Evolutionary conservation across 2,113 vertebrate genomes (phyloP).

Genomic region (Passer montanus): DNA sequence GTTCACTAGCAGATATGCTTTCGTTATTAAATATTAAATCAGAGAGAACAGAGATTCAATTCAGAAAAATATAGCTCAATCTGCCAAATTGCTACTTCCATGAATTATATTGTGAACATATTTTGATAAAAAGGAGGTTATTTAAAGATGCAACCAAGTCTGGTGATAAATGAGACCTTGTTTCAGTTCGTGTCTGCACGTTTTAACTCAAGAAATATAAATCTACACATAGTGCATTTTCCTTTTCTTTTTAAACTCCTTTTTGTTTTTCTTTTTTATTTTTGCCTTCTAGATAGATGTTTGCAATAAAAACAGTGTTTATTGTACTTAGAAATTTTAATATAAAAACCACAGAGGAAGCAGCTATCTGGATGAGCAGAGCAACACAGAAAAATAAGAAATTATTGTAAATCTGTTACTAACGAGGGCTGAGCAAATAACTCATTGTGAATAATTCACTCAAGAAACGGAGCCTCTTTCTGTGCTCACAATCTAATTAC

Average conservation of each 20-base stretch:
- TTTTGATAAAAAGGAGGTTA: conserved; percentile 45
- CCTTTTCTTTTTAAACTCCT: not conserved
- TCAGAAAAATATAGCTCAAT: not conserved
- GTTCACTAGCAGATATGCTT: conserved; percentile 31
- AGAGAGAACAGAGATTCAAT: conserved; percentile 10
- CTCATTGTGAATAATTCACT: not conserved
- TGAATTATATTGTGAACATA: conserved; percentile 57
- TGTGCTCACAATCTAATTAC: not conserved
- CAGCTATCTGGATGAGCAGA: not conserved
- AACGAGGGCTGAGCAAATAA: conserved; percentile 20
- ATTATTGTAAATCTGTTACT: not conserved
- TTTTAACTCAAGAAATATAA: conserved; percentile 67
- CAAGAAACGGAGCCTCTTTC: not conserved
- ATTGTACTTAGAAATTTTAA: not conserved
- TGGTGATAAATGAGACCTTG: conserved; percentile 64
- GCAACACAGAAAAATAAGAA: not conserved
- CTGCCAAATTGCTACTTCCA: conserved; percentile 34
- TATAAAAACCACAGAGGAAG: conserved; percentile 41
- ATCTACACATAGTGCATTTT: conserved; percentile 6
- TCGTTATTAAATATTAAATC: conserved; percentile 52
- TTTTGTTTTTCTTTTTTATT: not conserved
- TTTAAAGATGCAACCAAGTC: conserved; percentile 58
- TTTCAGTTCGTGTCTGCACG: conserved; percentile 33
- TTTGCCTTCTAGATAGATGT: conserved; percentile 27
- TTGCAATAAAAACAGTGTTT: conserved; percentile 46